Conservation (phyloP, 2,113 vertebrate species). For the Physeter macrocephalus region DNA sequence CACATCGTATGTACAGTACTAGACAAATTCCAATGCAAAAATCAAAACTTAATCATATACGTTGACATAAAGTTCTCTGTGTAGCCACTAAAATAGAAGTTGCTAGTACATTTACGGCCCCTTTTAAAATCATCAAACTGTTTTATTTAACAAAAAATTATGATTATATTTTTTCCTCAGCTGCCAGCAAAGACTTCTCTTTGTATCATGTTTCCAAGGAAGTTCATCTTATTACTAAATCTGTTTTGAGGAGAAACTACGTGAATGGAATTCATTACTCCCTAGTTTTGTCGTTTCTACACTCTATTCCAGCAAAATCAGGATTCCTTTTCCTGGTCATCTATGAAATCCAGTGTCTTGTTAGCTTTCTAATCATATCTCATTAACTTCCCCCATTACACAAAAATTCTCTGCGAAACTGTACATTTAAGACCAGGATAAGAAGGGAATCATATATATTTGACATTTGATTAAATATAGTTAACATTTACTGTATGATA, state of each 20-base stretch:
- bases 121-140: neutral
- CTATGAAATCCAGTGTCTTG: neutral
- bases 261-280: neutral
- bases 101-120: neutral
- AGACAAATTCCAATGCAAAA: neutral
- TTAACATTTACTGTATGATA: neutral
- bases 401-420: neutral
- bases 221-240: neutral
- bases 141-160: slow-evolving; percentile 26
- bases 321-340: neutral
- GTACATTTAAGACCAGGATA: neutral
- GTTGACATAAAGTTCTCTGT: neutral
- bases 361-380: neutral
- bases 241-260: neutral
- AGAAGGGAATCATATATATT: neutral
- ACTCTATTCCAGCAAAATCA: neutral
- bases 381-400: neutral
- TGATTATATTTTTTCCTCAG: neutral
- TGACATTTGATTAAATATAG: neutral
- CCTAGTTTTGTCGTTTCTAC: neutral
- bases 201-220: slow-evolving; percentile 16
- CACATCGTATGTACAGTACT: neutral
- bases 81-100: neutral
- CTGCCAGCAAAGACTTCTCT: slow-evolving; percentile 9
- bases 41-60: neutral